Evolutionary conservation across 2,888 invertebrate genomes (phyloP), one percentile per base, ranked within the genome.

Genomic region (Sepioteuthis lessoniana): DNA sequence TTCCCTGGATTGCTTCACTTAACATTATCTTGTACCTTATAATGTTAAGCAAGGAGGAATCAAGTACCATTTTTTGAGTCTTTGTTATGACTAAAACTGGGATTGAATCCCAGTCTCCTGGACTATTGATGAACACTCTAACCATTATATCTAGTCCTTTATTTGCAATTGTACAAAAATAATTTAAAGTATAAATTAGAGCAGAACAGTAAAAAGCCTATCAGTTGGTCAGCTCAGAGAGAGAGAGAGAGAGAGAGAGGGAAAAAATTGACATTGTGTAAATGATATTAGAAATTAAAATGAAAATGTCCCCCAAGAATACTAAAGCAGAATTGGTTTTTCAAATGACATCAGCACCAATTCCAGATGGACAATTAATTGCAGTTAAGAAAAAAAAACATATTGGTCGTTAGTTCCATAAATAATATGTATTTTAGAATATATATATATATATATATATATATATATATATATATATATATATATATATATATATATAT

Each of bases 391-490:
- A 76, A n/a, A 76, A n/a, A n/a, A 76, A 76, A n/a, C 16, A 76
- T 16, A n/a, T 76, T 76, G 76, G 76, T 76, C 76, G 19, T 76
- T n/a, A 35, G 76, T 76, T 76, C n/a, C 76, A 76, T 76, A 76
- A 76, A 76, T 76, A 76, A 76, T 76, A n/a, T 76, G n/a, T 76
- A n/a, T 76, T 76, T 76, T 76, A 76, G 76, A 76, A 76, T 76
- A 76, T 76, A 76, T 76, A 76, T 76, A 76, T 42, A 42, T 42
- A 42, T 42, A 3, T 42, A n/a, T n/a, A n/a, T n/a, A n/a, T n/a
- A n/a, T n/a, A n/a, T n/a, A 76, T n/a, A 1, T n/a, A 76, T 76
- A 76, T n/a, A 76, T 31, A 76, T n/a, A 76, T 42, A 42, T 42
- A 42, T 42, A 3, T 42, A 76, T 76, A 76, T 76, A 76, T 76